Evolutionary conservation across 2,797 vertebrate species (phyloP), one percentile per base, ranked within the genome.

Genomic region (Poecilia velifera): DNA sequence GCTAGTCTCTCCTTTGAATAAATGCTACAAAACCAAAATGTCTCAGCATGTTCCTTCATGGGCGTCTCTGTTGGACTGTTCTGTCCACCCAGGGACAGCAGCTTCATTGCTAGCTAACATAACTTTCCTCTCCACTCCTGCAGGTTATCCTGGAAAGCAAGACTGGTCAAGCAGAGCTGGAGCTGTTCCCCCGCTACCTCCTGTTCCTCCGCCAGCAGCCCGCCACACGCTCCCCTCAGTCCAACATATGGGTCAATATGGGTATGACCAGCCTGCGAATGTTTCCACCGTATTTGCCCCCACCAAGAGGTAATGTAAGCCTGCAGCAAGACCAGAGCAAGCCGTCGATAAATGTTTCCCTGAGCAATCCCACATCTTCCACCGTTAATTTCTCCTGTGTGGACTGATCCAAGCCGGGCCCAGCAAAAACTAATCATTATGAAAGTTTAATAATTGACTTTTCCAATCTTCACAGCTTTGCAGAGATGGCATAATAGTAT

Each of bases 191-290:
- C 14, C 96, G 97, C 6, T 98, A 98, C 93, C 96, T 99, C 87
- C 97, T 99, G 57, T 99, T 99, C 94, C 95, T 99, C 82, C 96
- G 98, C 83, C 98, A 99, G 91, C 98, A 99, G 93, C 97, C 97
- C 1, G 98, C 97, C 70, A 96, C 97, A 0, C 97, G 98, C 90
- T 95, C 97, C 12, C 98, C 98, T 82, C 98, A 99, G 94, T 98
- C 98, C 90, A 99, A 99, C 97, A 98, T 99, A 96, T 99, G 98
- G 98, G 97, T 99, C 95, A 99, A 99, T 97, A 99, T 99, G 98
- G 98, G 98, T 99, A 99, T 99, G 98, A 98, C 97, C 97, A 98
- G 97, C 96, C 97, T 98, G 96, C 96, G 97, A 97, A 97, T 98
- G 97, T 98, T 98, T 95, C 98, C 98, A 94, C 96, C 93, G 74